Percentiles rank a stretch among this genome's conserved stretches.
phyloP scores from a whole-genome alignment of 2,888 invertebrate genomes.

The Timema cristinae region DNA sequence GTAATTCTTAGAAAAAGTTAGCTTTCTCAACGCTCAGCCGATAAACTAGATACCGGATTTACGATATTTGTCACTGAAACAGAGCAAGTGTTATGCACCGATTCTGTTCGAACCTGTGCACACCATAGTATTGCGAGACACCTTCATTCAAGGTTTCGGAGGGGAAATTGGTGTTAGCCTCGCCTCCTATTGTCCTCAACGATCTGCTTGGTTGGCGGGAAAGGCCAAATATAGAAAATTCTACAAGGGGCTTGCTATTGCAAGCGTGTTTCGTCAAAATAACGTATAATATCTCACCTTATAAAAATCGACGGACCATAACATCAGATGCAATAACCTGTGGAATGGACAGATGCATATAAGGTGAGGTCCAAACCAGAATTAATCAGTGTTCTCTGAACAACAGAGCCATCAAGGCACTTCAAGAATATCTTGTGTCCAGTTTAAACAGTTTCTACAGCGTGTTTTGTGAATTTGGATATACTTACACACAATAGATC shows the following conservation, averaged over 20 bases:
- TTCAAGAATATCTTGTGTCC: no score
- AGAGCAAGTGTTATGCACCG: no score
- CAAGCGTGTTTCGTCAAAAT: no score
- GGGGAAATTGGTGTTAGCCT: slow-evolving; percentile 9
- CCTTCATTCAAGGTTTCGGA: background rate
- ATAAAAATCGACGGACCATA: no score
- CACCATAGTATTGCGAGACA: background rate
- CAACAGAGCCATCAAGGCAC: background rate
- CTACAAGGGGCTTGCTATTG: background rate
- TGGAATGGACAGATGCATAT: background rate
- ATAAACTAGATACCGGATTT: no score
- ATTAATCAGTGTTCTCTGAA: background rate
- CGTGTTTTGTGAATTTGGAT: no score
- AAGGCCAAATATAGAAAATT: background rate
- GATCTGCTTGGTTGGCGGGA: background rate
- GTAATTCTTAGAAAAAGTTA: no score
- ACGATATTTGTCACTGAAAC: no score
- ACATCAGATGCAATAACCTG: background rate
- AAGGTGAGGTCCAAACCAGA: background rate
- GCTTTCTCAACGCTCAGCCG: no score
- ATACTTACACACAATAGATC: background rate
- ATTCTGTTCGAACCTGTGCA: no score
- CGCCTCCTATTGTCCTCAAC: slow-evolving; percentile 19
- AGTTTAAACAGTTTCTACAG: no score
- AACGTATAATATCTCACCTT: no score